Conservation (phyloP, 2,888 invertebrate genomes). For the Lasius platythorax region DNA sequence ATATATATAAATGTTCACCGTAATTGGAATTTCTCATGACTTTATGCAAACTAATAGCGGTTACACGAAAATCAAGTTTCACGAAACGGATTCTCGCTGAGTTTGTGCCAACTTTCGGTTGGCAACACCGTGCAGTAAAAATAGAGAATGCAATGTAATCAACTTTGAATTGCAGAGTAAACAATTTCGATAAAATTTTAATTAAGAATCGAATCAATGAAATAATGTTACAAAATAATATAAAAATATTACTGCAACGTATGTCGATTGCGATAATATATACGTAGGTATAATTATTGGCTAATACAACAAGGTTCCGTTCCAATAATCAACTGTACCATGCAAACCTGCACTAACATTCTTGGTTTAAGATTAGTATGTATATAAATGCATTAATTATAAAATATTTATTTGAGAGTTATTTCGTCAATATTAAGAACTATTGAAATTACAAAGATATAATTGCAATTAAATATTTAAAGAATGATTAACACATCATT, state of each 20-base stretch:
- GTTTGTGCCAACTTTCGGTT: constrained; percentile 51
- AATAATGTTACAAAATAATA: constrained; percentile 14
- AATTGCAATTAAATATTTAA: background rate
- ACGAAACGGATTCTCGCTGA: constrained; percentile 51
- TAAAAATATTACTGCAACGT: constrained; percentile 30
- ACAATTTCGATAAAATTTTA: constrained; percentile 43
- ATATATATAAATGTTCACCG: constrained; percentile 39
- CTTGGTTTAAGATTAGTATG: constrained; percentile 7
- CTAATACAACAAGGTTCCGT: constrained; percentile 70
- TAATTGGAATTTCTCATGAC: constrained; percentile 50
- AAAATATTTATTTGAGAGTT: constrained; percentile 11
- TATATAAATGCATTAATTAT: constrained; percentile 19
- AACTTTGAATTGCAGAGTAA: constrained; percentile 43
- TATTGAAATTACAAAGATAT: background rate
- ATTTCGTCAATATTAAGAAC: background rate
- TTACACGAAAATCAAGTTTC: constrained; percentile 48
- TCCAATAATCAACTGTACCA: constrained; percentile 67
- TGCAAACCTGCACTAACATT: constrained; percentile 48
- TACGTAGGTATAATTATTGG: constrained; percentile 63
- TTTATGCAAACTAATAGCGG: constrained; percentile 46
- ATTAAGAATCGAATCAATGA: background rate
- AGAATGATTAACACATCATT: background rate
- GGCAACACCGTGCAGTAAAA: constrained; percentile 41
- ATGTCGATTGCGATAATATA: constrained; percentile 46
- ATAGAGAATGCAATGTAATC: constrained; percentile 53